A percentile compares a stretch with the other conserved stretches of the same genome.
These are phyloP conservation scores for Macroglossus sobrinus DNA, from an alignment of 2,113 vertebrate species.

Conservation along the genomic window DNA sequence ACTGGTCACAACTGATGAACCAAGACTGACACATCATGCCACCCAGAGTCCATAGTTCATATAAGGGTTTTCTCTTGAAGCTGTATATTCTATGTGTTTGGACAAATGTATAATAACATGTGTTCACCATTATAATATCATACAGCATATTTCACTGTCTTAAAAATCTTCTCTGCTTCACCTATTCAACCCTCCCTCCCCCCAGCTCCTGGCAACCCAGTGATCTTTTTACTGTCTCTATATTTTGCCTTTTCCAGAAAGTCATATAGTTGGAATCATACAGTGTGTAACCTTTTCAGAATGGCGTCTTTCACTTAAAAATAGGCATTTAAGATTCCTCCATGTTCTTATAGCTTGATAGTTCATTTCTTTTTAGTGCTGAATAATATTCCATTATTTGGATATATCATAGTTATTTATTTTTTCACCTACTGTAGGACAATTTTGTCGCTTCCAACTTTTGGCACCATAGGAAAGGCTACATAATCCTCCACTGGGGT, in stretches of 20 bases:
- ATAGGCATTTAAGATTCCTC: neutral
- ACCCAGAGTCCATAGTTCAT: neutral
- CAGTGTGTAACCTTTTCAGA: neutral
- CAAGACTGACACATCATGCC: neutral
- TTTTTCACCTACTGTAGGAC: neutral
- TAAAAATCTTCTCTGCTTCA: neutral
- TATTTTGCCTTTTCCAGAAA: neutral
- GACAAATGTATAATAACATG: neutral
- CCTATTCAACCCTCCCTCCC: neutral
- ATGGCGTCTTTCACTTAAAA: neutral
- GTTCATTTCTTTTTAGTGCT: neutral
- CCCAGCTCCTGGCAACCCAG: neutral
- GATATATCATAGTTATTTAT: neutral
- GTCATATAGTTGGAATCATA: neutral
- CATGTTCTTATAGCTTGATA: neutral
- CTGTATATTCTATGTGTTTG: neutral
- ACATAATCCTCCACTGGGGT: neutral
- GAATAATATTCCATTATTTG: neutral
- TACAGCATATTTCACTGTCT: neutral
- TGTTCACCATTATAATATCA: neutral
- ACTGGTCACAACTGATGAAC: neutral
- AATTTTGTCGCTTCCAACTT: neutral
- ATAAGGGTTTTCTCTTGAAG: neutral
- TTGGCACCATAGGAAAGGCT: neutral
- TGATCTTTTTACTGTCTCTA: neutral